Base-by-base conservation (phyloP, 1,140 invertebrate species). In the Temnothorax longispinosus region DNA sequence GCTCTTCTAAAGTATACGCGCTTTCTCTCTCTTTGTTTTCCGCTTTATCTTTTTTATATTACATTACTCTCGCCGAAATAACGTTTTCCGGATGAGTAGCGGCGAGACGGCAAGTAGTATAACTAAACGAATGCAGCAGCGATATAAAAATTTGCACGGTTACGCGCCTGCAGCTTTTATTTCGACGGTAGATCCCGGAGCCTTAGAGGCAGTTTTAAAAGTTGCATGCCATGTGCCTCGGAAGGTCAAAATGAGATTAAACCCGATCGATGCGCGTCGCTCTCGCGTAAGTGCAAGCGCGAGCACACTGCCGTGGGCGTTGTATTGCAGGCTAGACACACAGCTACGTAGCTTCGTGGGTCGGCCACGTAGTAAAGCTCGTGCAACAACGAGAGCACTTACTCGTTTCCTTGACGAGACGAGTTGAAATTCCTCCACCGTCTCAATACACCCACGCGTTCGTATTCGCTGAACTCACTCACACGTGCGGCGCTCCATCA, bases 371-470 rank as follows among this genome's bases (percentile, higher is more conserved):
- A 82, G 80, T n/a, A 58, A 44, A 77, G 56, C 52, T 38, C 58
- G 87, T 54, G 87, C 54, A 88, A 88, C 87, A 88, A 89, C 87
- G 58, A 85, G 81, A 85, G 74, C 72, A 75, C 69, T 89, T 81
- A 35, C 50, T 52, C 75, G 82, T 13, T 82, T 71, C 67, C 27
- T 27, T 41, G 44, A 54, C 52, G 44, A 74, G 27, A 54, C 58
- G 50, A 84, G 69, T 5, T 58, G 84, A 35, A 75, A 76, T 76
- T 64, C 78, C 71, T 44, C 38, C 41, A 35, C 11, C 35, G 72
- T 69, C 75, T 58, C 54, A 54, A 27, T 41, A 62, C 74, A 64
- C 72, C 82, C 81, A 50, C 32, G 41, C 32, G 41, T n/a, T 69
- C 72, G 47, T 27, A 35, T 21, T 65, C 50, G 21, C 32, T 2